Evolutionary conservation across 2,797 vertebrate species (phyloP).

Genomic region (Etheostoma nigrum): DNA sequence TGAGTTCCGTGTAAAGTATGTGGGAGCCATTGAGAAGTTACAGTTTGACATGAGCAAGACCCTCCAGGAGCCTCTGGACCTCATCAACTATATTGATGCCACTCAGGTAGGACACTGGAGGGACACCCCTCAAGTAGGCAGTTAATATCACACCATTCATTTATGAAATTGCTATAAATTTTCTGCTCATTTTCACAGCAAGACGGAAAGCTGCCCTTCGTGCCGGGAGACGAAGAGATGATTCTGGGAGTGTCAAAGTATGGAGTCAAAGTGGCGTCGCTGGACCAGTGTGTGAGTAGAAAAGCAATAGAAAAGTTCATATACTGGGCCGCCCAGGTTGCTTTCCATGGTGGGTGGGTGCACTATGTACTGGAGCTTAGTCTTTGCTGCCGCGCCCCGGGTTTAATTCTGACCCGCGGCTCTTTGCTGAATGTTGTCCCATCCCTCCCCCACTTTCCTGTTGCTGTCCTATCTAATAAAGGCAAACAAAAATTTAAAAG

Average conservation of each 20-base stretch:
- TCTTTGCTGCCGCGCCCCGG: too few relatives aligned
- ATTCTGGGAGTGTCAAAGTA: slow-evolving; percentile 96
- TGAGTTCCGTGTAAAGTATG: slow-evolving; percentile 96
- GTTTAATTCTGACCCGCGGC: too few relatives aligned
- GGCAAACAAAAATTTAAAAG: not conserved
- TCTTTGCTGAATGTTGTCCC: too few relatives aligned
- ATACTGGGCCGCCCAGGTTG: not conserved
- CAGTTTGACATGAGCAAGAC: slow-evolving; percentile 89
- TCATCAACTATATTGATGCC: slow-evolving; percentile 97
- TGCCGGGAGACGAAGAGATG: slow-evolving; percentile 95
- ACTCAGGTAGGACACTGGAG: slow-evolving; percentile 88
- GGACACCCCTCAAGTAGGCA: not conserved
- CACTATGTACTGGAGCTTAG: too few relatives aligned
- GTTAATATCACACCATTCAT: not conserved
- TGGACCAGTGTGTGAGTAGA: slow-evolving; percentile 96
- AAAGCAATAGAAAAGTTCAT: not conserved
- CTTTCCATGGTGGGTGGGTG: too few relatives aligned
- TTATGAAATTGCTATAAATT: not conserved
- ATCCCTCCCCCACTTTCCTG: too few relatives aligned
- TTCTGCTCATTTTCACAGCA: slow-evolving; percentile 85
- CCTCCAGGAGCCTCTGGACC: slow-evolving; percentile 93
- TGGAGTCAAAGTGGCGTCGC: slow-evolving; percentile 94
- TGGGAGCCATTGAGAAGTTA: slow-evolving; percentile 94
- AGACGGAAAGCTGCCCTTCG: slow-evolving; percentile 97
- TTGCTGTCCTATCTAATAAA: too few relatives aligned